Evolutionary conservation across 2,888 invertebrate genomes (phyloP).

Genomic region (Drosophila neonasuta): DNA sequence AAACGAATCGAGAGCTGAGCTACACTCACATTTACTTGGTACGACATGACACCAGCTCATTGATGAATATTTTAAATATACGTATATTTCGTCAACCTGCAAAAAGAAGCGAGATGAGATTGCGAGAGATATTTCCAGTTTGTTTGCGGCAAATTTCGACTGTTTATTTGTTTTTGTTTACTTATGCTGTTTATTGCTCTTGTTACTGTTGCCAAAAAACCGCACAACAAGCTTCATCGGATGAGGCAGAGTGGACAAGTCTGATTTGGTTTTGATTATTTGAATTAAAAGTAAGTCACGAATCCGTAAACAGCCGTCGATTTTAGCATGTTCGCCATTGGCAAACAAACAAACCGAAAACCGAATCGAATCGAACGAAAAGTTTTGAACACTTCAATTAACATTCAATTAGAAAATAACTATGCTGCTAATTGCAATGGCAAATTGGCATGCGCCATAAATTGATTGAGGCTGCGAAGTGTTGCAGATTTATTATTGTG

Average conservation of each 20-base stretch:
- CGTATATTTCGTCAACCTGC: slow-evolving; percentile 23
- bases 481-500: slow-evolving; percentile 61
- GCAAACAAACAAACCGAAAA: slow-evolving; percentile 16
- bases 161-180: slow-evolving; percentile 13
- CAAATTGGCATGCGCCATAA: slow-evolving; percentile 49
- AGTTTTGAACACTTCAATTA: slow-evolving; percentile 62
- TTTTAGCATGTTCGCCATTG: slow-evolving; percentile 62
- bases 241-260: slow-evolving; percentile 45
- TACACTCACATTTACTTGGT: background rate
- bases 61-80: slow-evolving; percentile 4
- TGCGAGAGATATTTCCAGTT: slow-evolving; percentile 26
- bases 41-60: slow-evolving; percentile 1
- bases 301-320: slow-evolving; percentile 54
- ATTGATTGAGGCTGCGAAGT: slow-evolving; percentile 31
- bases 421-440: slow-evolving; percentile 57
- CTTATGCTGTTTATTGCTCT: slow-evolving; percentile 3
- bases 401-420: slow-evolving; percentile 74
- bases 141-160: slow-evolving; percentile 19
- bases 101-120: slow-evolving; percentile 22
- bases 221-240: slow-evolving; percentile 27
- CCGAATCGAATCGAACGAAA: slow-evolving; percentile 18
- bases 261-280: slow-evolving; percentile 67
- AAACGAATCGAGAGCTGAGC: background rate
- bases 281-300: slow-evolving; percentile 76
- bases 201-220: slow-evolving; percentile 26